phyloP scores from a whole-genome alignment of 2,888 invertebrate species.

The Sphaerophoria taeniata region DNA sequence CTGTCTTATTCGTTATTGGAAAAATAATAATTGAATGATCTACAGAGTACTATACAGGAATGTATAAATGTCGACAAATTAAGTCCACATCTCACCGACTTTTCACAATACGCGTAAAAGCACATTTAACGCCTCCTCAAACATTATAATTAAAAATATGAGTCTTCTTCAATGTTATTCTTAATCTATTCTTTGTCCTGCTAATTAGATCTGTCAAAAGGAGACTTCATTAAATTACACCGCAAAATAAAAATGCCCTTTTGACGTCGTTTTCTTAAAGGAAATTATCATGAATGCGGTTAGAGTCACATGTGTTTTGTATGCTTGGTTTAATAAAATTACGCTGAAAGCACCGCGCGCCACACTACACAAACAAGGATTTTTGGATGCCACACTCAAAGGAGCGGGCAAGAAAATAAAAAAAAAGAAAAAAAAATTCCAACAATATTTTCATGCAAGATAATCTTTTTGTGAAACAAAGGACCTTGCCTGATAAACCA shows the following conservation, averaged over 20 bases:
- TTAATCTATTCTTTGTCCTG: constrained; percentile 66
- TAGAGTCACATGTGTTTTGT: constrained; percentile 72
- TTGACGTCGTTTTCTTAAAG: no score
- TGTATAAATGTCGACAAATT: no score
- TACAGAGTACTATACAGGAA: no score
- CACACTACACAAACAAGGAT: constrained; percentile 66
- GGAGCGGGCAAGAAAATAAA: constrained; percentile 42
- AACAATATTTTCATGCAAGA: constrained; percentile 73
- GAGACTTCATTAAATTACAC: no score
- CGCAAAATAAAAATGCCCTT: no score
- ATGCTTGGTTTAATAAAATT: constrained; percentile 72
- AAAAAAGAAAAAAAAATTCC: constrained; percentile 58
- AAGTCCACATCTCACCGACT: constrained; percentile 47
- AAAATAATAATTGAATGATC: no score
- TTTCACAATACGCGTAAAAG: constrained; percentile 32
- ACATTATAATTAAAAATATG: constrained; percentile 70
- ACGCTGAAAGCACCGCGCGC: constrained; percentile 50
- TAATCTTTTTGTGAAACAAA: constrained; percentile 72
- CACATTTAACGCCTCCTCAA: constrained; percentile 65
- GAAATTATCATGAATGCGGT: no score
- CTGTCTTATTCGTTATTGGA: no score
- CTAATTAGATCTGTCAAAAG: no score
- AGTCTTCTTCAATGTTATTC: constrained; percentile 38
- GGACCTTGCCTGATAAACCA: constrained; percentile 64
- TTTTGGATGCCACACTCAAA: constrained; percentile 65